Percentiles rank a stretch among this genome's conserved stretches.
Evolutionary conservation across 2,888 invertebrate genomes (phyloP).

Genomic region (Abrostola triplasia): DNA sequence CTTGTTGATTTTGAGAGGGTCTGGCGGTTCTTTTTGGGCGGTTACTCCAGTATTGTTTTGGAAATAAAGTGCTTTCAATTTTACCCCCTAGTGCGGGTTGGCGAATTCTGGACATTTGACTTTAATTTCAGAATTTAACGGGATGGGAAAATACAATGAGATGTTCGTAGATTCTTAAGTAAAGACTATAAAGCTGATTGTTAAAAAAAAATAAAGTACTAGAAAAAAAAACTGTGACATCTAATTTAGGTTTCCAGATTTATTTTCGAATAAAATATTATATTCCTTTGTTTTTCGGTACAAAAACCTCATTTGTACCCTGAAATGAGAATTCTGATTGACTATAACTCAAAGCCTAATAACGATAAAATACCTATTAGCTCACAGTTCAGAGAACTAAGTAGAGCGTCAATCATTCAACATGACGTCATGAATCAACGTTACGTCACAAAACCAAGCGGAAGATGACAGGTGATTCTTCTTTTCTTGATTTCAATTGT

Average conservation of each 20-base stretch:
- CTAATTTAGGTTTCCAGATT: background rate
- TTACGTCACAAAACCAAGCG: background rate
- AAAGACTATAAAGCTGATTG: no score
- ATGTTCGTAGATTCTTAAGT: no score
- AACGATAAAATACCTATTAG: slow-evolving; percentile 21
- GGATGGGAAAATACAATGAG: no score
- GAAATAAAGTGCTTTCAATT: slow-evolving; percentile 17
- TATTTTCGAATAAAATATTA: background rate
- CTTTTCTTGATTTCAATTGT: background rate
- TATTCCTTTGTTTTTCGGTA: no score
- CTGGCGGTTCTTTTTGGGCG: slow-evolving; percentile 23
- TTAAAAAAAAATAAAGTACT: no score
- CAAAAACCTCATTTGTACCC: slow-evolving; percentile 7
- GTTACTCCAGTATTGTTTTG: slow-evolving; percentile 21
- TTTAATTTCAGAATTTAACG: background rate
- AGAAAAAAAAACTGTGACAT: background rate
- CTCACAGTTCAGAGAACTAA: slow-evolving; percentile 8
- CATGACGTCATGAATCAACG: slow-evolving; percentile 17
- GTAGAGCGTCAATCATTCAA: slow-evolving; percentile 33
- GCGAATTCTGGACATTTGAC: background rate
- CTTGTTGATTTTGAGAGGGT: slow-evolving; percentile 29
- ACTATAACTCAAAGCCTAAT: slow-evolving; percentile 13
- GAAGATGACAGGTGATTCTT: slow-evolving; percentile 1
- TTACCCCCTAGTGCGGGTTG: background rate
- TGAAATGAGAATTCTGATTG: slow-evolving; percentile 11